Evolutionary conservation across 2,113 vertebrate species (phyloP), one percentile per base, ranked within the genome.

Genomic region (Prietella phreatophila): DNA sequence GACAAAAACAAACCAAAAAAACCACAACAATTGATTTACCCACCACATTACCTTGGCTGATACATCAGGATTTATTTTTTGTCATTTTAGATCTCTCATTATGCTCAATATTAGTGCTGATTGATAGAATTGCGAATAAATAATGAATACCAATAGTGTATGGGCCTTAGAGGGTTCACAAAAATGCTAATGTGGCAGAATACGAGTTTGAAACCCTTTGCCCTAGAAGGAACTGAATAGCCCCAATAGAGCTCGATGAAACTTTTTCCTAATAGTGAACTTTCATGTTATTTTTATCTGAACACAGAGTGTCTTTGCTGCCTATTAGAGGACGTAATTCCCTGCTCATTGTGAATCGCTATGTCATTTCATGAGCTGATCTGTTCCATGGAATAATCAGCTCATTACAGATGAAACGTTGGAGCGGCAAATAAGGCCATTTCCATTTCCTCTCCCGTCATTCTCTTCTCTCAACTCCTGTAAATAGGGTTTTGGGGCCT

Each of bases 381-480:
- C 76, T 80, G 85, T 55, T 67, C 42, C 33, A 80, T 67, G 42
- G 61, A 88, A 65, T 63, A 33, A 60, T 33, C 65, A 85, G 87
- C n/a, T 85, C 78, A 73, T 85, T 61, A 82, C 33, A 58, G 75
- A 73, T 85, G 53, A 85, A 81, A 79, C 33, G 36, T 25, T 67
- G 42, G n/a, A 63, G 55, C 56, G 20, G 39, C 58, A 78, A 50
- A 65, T 33, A 36, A 50, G 56, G 3, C 39, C 4, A 82, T 60
- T 82, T 82, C 20, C 33, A 47, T 61, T 39, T 50, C 50, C 56
- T 63, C 71, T 63, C 47, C 19, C 33, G 10, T 67, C 27, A 15
- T 60, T 71, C 30, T 71, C 30, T 6, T 13, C 15, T 27, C 42
- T 20, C 55, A 9, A 47, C 36, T 14, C 14, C 36, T 30, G 50